These are phyloP conservation scores for Drosophila incognita DNA, from an alignment of 2,888 invertebrate species.

Conservation along the genomic window DNA sequence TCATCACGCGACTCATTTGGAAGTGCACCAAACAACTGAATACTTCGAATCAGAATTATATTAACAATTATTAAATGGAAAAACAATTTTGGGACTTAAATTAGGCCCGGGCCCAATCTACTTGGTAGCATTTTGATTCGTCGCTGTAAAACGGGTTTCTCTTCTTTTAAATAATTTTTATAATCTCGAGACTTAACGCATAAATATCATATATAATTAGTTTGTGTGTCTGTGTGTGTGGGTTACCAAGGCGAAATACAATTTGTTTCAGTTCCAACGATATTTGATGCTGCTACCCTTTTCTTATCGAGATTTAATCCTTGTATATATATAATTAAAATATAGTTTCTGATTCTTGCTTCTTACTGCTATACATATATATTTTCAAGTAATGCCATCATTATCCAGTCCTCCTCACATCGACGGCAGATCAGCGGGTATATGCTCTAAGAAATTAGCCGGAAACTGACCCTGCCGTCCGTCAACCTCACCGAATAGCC, in stretches of 20 bases:
- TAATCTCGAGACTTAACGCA: slow-evolving; percentile 22
- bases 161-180: slow-evolving; percentile 47
- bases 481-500: slow-evolving; percentile 91
- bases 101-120: neutral
- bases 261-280: slow-evolving; percentile 68
- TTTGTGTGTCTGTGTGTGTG: slow-evolving; percentile 7
- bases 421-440: slow-evolving; percentile 85
- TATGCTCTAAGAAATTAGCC: slow-evolving; percentile 89
- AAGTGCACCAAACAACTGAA: slow-evolving; percentile 37
- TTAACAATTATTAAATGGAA: slow-evolving; percentile 31
- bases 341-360: slow-evolving; percentile 38
- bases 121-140: slow-evolving; percentile 24
- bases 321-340: slow-evolving; percentile 37
- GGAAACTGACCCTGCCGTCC: slow-evolving; percentile 91
- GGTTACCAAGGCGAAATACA: slow-evolving; percentile 41
- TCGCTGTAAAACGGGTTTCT: slow-evolving; percentile 15
- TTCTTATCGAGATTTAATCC: slow-evolving; percentile 46
- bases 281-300: slow-evolving; percentile 26
- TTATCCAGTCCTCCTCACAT: slow-evolving; percentile 28
- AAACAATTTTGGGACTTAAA: slow-evolving; percentile 5
- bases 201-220: slow-evolving; percentile 25
- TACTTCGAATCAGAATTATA: slow-evolving; percentile 33
- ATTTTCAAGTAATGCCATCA: slow-evolving; percentile 8
- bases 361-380: slow-evolving; percentile 10
- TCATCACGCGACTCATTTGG: slow-evolving; percentile 29